Evolutionary conservation across 2,797 vertebrate genomes (phyloP), one percentile per base, ranked within the genome.

Genomic region (Hypotaenidia philippensis): DNA sequence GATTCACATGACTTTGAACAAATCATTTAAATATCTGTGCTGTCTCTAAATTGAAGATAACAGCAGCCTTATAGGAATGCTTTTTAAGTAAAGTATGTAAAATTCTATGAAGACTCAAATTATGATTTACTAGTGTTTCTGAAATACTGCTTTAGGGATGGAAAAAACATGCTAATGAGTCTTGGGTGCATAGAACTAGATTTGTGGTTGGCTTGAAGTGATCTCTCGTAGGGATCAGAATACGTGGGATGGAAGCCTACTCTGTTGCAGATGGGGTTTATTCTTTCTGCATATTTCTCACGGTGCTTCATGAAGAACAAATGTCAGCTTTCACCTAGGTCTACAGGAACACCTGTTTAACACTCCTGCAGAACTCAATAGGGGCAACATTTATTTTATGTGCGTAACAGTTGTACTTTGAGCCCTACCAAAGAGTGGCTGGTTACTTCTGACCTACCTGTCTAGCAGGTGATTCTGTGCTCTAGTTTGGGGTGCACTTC

Each of bases 11-110:
- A 80, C 95, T 94, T 93, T 87, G 74, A 96, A 94, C 78, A 92
- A 92, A 93, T 93, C 90, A 87, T 45, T 11, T 59, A 85, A 92
- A n/a, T 88, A 87, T 89, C 93, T 87, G 52, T 61, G 50, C 78
- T 93, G 83, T 95, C 81, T 94, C 71, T 92, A 45, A 95, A 66
- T 21, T 80, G 60, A 89, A 90, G 84, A 87, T 95, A 95, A 90
- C 66, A 92, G 75, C 57, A 87, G 85, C 76, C 91, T 85, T 80
- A 47, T 32, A 83, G 89, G 82, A 93, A 89, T 94, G 84, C 65
- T 87, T 92, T 95, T 68, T 86, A 90, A 91, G 83, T 82, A 69
- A 89, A 94, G 57, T 40, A 26, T 71, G 71, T 83, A 77, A 85
- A 95, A 87, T 63, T 95, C 41, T 91, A 47, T 76, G 63, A 89